Conservation (phyloP, 2,797 vertebrate species). For the Zenarchopterus dispar region DNA sequence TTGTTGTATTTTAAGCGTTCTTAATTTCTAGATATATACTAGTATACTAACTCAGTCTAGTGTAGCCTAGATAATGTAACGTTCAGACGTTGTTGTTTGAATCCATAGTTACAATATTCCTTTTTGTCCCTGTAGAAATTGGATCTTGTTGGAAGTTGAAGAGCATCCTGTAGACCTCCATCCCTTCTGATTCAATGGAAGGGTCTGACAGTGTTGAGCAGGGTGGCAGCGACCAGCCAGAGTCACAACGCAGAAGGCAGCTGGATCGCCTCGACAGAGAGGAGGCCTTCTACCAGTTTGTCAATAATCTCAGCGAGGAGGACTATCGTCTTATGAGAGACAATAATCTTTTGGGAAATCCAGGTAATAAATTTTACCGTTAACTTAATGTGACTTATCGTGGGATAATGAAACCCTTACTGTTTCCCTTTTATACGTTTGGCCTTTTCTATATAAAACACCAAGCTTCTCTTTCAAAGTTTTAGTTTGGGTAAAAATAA, state of each 20-base stretch:
- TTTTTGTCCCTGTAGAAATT: conserved; percentile 34
- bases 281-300: conserved; percentile 99
- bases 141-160: conserved; percentile 61
- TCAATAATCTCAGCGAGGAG: conserved; percentile 98
- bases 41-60: no score
- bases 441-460: no score
- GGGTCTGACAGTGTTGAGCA: conserved; percentile 92
- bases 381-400: background rate
- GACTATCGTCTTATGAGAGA: conserved; percentile 99
- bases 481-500: no score
- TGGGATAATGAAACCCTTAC: no score
- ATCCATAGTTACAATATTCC: background rate
- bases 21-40: no score
- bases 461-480: no score
- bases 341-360: conserved; percentile 97
- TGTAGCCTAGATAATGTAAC: no score
- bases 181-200: conserved; percentile 84
- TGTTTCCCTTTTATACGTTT: no score
- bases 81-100: no score
- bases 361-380: conserved; percentile 83
- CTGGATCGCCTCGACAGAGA: conserved; percentile 94
- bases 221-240: conserved; percentile 89
- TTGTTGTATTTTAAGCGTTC: no score
- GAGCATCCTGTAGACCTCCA: conserved; percentile 41
- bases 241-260: conserved; percentile 93